Evolutionary conservation across 2,113 vertebrate species (phyloP).

Genomic region (Seriola rivoliana): DNA sequence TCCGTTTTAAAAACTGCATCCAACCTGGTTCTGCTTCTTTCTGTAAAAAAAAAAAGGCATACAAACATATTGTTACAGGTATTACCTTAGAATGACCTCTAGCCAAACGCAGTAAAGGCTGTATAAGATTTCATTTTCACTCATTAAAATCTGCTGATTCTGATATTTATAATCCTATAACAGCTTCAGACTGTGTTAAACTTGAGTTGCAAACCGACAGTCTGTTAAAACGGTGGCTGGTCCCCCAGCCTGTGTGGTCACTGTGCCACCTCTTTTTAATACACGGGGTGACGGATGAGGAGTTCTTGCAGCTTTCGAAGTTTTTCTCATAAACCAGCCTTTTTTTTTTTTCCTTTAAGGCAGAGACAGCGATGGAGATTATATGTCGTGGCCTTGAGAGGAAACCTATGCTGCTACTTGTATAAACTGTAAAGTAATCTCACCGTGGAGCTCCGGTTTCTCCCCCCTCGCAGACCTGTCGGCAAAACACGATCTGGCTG

Average conservation of each 20-base stretch:
- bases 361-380: slow-evolving; percentile 91
- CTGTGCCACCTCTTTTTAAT: neutral
- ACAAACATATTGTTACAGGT: neutral
- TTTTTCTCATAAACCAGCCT: slow-evolving; percentile 86
- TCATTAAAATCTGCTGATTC: slow-evolving; percentile 9
- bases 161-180: slow-evolving; percentile 1
- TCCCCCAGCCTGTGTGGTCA: slow-evolving; percentile 16
- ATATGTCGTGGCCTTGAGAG: slow-evolving; percentile 93
- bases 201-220: neutral
- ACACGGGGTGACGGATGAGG: slow-evolving; percentile 49
- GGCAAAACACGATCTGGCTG: slow-evolving; percentile 93
- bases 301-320: slow-evolving; percentile 82
- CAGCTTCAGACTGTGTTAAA: slow-evolving; percentile 1
- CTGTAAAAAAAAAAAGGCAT: neutral
- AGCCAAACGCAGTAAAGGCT: slow-evolving; percentile 8
- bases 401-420: slow-evolving; percentile 94
- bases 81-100: neutral
- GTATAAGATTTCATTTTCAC: neutral
- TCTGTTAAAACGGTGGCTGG: neutral
- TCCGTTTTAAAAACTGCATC: neutral
- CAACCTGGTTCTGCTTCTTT: neutral
- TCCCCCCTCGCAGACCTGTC: slow-evolving; percentile 93
- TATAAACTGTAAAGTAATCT: slow-evolving; percentile 97
- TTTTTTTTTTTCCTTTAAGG: slow-evolving; percentile 74
- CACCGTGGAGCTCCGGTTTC: slow-evolving; percentile 89